Evolutionary conservation across 2,797 vertebrate species (phyloP).

Genomic region (Pteronotus mesoamericanus): DNA sequence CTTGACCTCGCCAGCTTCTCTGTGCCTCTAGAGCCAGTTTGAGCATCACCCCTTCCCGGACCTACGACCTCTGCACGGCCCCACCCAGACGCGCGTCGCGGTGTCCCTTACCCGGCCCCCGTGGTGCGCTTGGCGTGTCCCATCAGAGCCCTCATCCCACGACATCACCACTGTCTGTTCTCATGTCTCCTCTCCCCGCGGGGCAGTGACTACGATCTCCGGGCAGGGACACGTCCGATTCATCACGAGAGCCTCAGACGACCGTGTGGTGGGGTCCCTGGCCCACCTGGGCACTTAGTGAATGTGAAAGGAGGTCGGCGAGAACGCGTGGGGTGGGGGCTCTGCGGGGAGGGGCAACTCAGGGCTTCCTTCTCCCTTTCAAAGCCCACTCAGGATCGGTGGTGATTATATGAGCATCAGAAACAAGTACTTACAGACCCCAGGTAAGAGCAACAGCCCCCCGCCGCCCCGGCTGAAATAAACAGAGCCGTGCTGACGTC

Average conservation of each 20-base stretch:
- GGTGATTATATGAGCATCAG: background rate
- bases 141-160: background rate
- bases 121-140: background rate
- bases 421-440: background rate
- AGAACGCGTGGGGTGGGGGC: background rate
- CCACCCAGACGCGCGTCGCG: background rate
- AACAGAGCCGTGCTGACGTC: background rate
- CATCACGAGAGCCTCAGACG: background rate
- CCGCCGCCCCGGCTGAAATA: rapidly evolving
- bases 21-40: background rate
- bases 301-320: background rate
- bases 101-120: background rate
- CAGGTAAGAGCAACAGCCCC: background rate
- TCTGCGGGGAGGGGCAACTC: background rate
- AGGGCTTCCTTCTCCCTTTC: background rate
- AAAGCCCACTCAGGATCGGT: background rate
- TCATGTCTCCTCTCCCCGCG: background rate
- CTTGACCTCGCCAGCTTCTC: background rate
- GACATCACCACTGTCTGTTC: rapidly evolving
- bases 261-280: rapidly evolving
- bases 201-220: rapidly evolving
- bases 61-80: background rate
- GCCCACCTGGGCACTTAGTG: background rate
- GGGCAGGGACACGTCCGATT: background rate
- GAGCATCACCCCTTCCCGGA: background rate